Base-by-base conservation (phyloP, 2,797 vertebrate species). In the Pangasius sanitwongsei region DNA sequence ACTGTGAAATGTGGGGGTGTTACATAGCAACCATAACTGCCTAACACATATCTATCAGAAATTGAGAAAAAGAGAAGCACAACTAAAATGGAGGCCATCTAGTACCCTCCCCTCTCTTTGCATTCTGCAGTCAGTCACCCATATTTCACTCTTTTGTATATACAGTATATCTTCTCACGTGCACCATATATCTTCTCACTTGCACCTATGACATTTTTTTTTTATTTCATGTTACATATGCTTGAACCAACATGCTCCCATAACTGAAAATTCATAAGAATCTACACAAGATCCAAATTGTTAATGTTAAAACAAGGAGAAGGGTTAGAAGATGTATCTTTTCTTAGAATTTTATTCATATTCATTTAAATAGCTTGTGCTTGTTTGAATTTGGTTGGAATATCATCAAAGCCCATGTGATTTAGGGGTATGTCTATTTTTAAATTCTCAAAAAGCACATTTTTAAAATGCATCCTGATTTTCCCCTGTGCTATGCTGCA, bases 11-110 rank as follows among this genome's bases (percentile, higher is more conserved):
- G 88, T 28, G 74, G 74, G 28, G 65, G 61, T 69, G 63, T 85
- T 87, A 85, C 57, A 55, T 69, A 84, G 88, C 85, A 91, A 72
- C 87, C 81, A 89, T 89, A 84, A 87, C 89, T 53, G 77, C 78
- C 63, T 93, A 87, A 87, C 87, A 87, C 53, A 37, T 82, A 89
- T 89, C 89, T 74, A 75, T 85, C 55, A 86, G 65, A 65, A 18
- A 78, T 31, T 86, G 83, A 82, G 67, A 82, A 31, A 34, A 44
- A 82, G 13, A 44, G 57, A 63, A 81, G 55, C 53, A 59, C 37
- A 85, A 37, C 82, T 91, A 90, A 94, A 92, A 92, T 91, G 91
- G 90, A 90, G 87, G 89, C 75, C 69, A 72, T 87, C 50, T 37
- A 65, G 34, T 41, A 81, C 28, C 28, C 28, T 18, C 75, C 28